Base-by-base conservation (phyloP, 2,888 invertebrate genomes). In the Pristionchus entomophagus region DNA sequence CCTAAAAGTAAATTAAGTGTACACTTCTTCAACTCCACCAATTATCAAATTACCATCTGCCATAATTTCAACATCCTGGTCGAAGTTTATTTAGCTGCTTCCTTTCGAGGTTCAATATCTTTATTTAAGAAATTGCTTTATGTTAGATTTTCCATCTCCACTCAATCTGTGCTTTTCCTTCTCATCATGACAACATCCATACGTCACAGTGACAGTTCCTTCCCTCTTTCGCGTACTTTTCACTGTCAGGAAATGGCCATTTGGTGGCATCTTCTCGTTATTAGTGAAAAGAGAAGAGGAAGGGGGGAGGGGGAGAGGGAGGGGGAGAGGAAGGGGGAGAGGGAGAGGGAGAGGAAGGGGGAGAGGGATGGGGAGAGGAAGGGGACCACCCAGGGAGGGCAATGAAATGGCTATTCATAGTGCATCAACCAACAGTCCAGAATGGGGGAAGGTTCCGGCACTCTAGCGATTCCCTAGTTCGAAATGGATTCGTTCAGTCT, bases 151-250 rank as follows among this genome's bases (percentile, higher is more conserved):
- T 29, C 29, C 65, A 32, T 19, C 59, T 26, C 59, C 59, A 4
- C 65, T 65, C 65, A 32, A 35, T 65, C 35, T 62, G 19, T 65
- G 35, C 35, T 73, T 73, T 73, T 73, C n/a, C n/a, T 22, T 45
- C 73, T 41, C 19, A 65, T 35, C 41, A 73, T 73, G 41, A 73
- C 41, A 17, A 41, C 17, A 45, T 38, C 35, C 22, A 17, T 69
- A 41, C 73, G 45, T 73, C 73, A 73, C 45, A 73, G 41, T 73
- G 73, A 73, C 73, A 73, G 73, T 38, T 73, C 73, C 14, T 22
- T 17, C 56, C 19, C 56, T 35, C 32, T 35, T 65, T 69, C 32
- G 35, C 19, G 17, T 45, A 38, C 41, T 73, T 35, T 45, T 73
- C 73, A 41, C 73, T 45, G 32, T 69, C 73, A 73, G 35, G 65